These are phyloP conservation scores for Conus canariensis DNA, from an alignment of 2,888 invertebrate species.

Conservation along the genomic window DNA sequence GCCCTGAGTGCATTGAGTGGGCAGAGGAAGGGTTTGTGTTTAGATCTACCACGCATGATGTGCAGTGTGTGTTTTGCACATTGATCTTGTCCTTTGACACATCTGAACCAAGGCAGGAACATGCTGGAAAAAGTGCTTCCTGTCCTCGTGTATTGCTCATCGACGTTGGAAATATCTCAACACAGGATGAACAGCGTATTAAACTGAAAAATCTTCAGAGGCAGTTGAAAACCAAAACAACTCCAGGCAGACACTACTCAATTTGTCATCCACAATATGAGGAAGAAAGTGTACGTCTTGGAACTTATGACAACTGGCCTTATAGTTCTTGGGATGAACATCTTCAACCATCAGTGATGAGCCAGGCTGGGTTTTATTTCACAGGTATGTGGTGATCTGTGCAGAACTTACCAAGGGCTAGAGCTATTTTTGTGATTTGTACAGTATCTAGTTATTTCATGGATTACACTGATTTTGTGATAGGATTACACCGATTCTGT, in stretches of 20 bases:
- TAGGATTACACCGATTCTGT: no score
- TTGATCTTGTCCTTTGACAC: slow-evolving; percentile 33
- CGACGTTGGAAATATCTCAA: slow-evolving; percentile 49
- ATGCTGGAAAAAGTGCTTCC: slow-evolving; percentile 30
- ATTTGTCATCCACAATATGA: slow-evolving; percentile 49
- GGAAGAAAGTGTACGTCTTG: slow-evolving; percentile 40
- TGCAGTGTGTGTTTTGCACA: slow-evolving; percentile 47
- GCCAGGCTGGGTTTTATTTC: slow-evolving; percentile 44
- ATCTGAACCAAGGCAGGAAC: slow-evolving; percentile 20
- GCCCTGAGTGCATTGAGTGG: slow-evolving; percentile 36
- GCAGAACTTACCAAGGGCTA: no score
- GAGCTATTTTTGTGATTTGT: no score
- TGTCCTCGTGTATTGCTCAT: slow-evolving; percentile 43
- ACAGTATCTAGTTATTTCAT: no score
- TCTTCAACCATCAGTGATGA: slow-evolving; percentile 39
- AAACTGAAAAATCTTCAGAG: slow-evolving; percentile 31
- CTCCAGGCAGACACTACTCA: slow-evolving; percentile 25
- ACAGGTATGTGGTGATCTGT: slow-evolving; percentile 37
- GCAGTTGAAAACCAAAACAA: neutral
- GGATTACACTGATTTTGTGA: no score
- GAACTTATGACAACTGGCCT: slow-evolving; percentile 48
- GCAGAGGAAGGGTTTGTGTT: slow-evolving; percentile 48
- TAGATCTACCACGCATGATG: slow-evolving; percentile 26
- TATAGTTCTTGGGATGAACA: slow-evolving; percentile 34
- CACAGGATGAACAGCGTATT: slow-evolving; percentile 34